Conservation (phyloP, 2,797 vertebrate species). For the Galago senegalensis region DNA sequence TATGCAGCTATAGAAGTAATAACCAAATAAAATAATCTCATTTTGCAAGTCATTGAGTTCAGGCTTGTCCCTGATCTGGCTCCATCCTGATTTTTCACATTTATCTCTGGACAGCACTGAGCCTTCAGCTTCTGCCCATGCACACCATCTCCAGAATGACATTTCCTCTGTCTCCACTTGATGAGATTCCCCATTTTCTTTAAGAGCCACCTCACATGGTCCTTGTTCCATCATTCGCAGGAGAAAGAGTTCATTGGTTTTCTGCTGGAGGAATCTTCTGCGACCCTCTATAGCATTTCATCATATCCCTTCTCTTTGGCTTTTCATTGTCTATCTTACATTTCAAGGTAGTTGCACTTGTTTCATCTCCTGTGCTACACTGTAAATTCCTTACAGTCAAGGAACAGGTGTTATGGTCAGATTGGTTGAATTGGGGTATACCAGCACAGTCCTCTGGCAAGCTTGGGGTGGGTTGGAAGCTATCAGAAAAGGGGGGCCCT, state of each 20-base stretch:
- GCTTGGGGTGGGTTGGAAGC: too few relatives aligned
- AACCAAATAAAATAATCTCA: constrained; percentile 63
- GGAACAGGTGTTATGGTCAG: background rate
- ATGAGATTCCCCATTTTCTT: background rate
- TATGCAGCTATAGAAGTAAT: constrained; percentile 35
- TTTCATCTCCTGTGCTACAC: background rate
- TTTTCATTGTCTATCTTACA: background rate
- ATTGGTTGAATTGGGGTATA: background rate
- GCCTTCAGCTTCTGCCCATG: background rate
- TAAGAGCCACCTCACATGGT: background rate
- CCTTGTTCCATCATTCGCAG: background rate
- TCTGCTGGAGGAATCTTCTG: background rate
- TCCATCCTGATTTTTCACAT: background rate
- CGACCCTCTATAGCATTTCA: background rate
- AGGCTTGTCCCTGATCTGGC: background rate
- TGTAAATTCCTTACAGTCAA: background rate
- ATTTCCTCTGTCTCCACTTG: background rate
- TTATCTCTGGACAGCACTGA: background rate
- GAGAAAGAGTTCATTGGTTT: background rate
- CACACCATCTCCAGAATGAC: background rate
- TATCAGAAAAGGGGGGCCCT: background rate
- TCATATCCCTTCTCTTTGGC: background rate
- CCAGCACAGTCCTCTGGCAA: background rate
- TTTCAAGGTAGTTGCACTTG: background rate
- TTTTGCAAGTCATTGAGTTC: constrained; percentile 44